Evolutionary conservation across 2,888 invertebrate genomes (phyloP), one percentile per base, ranked within the genome.

Genomic region (Chymomyza procnemis): DNA sequence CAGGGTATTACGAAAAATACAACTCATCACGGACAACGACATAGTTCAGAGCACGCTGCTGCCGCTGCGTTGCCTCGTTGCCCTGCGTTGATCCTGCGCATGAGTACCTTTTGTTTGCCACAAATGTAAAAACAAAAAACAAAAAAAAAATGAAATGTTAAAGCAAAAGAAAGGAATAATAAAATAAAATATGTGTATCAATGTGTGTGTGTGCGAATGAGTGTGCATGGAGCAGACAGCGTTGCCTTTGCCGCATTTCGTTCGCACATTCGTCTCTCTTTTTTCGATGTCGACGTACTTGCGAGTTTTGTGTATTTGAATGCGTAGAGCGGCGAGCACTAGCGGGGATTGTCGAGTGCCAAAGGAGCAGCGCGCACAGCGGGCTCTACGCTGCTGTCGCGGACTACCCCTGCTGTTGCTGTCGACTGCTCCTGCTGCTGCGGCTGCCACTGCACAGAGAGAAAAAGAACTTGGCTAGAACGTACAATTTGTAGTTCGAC

Each of bases 151-250:
- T 64, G 8, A 19, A 72, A 66, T 41, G 34, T 12, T 41, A 69
- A 64, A 71, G 54, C 64, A 71, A 63, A 62, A 61, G 61, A 69
- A 76, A 75, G 83, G 71, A 78, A 81, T 79, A 84, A 84, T 82
- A 82, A 81, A 82, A 82, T 85, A 82, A 82, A 82, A 82, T 82
- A 79, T 84, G 76, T 81, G 76, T 81, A 78, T n/a, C n/a, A n/a
- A n/a, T 59, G 26, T 26, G 34, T 21, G 14, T 50, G 19, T 50
- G 34, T 34, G 34, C 12, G 12, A 19, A n/a, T 57, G 69, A 81
- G 55, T 56, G 59, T 72, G 48, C 76, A 80, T 70, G 75, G 21
- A 65, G 65, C 64, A 47, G 14, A 41, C 54, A 21, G 19, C 22
- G 54, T 21, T 14, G 54, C 54, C 54, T 14, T 54, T 14, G 54